phyloP scores from a whole-genome alignment of 1,140 invertebrate genomes.

The Nymphalis io region DNA sequence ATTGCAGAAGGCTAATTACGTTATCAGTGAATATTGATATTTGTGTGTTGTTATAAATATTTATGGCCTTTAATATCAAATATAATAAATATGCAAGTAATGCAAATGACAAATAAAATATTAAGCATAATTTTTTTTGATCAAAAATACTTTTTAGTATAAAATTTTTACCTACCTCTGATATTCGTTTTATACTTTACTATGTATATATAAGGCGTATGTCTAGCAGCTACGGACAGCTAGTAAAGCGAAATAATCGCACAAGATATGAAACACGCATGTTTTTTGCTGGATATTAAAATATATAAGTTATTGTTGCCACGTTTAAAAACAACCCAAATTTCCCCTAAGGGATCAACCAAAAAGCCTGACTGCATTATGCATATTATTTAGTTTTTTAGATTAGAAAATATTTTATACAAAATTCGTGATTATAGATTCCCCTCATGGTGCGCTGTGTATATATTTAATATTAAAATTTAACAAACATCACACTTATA shows the following conservation, averaged over 20 bases:
- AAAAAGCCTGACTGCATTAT: conserved; percentile 72
- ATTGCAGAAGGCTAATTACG: conserved; percentile 26
- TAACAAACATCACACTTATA: conserved; percentile 41
- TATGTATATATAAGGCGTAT: conserved; percentile 19
- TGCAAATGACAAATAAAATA: conserved; percentile 30
- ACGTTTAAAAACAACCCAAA: conserved; percentile 34
- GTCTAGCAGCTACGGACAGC: conserved; percentile 1
- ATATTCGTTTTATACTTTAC: conserved; percentile 50
- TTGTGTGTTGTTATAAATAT: conserved; percentile 18
- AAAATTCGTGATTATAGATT: conserved; percentile 47
- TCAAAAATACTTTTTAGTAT: conserved; percentile 50
- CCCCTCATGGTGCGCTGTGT: conserved; percentile 65
- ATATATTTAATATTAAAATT: conserved; percentile 42
- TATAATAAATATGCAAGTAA: conserved; percentile 31
- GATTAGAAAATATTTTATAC: conserved; percentile 53
- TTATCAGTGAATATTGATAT: conserved; percentile 28
- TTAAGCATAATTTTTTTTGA: conserved; percentile 53
- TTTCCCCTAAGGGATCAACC: conserved; percentile 63
- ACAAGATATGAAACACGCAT: neutral
- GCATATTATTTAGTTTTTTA: conserved; percentile 53
- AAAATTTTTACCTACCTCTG: conserved; percentile 69
- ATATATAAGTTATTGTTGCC: conserved; percentile 12
- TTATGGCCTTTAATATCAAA: conserved; percentile 19
- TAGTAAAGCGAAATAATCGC: neutral
- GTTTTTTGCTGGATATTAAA: neutral